Evolutionary conservation across 2,888 invertebrate species (phyloP).

Genomic region (Linnaemya vulpina): DNA sequence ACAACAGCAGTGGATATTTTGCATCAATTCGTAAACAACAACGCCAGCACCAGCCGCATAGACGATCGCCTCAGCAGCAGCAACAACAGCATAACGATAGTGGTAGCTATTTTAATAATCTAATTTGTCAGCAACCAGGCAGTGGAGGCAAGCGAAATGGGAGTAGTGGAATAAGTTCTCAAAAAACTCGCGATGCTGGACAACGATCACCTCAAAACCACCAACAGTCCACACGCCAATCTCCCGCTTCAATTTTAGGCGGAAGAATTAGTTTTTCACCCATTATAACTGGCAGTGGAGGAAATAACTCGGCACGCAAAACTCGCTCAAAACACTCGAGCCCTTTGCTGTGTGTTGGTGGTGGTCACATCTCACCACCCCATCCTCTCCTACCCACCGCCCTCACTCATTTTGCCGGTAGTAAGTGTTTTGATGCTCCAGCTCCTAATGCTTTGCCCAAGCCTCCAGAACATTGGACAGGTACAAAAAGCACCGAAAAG

Average conservation of each 20-base stretch:
- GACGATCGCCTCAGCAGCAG: constrained; percentile 73
- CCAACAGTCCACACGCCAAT: constrained; percentile 75
- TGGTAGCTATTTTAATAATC: constrained; percentile 72
- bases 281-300: constrained; percentile 72
- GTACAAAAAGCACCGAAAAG: constrained; percentile 73
- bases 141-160: constrained; percentile 69
- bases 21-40: constrained; percentile 75
- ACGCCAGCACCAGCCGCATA: constrained; percentile 77
- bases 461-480: constrained; percentile 91
- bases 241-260: constrained; percentile 79
- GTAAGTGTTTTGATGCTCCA: constrained; percentile 92
- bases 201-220: constrained; percentile 76
- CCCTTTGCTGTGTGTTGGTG: constrained; percentile 73
- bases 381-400: constrained; percentile 81
- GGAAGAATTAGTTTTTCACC: constrained; percentile 73
- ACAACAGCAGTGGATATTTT: constrained; percentile 75
- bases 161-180: constrained; percentile 74
- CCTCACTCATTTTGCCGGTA: constrained; percentile 86
- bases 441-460: constrained; percentile 90
- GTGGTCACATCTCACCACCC: constrained; percentile 79
- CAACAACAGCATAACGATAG: constrained; percentile 65
- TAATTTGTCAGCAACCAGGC: constrained; percentile 58
- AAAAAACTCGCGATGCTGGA: constrained; percentile 74
- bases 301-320: constrained; percentile 76
- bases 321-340: constrained; percentile 75